These are phyloP conservation scores for Napeogenes sylphis DNA, from an alignment of 2,888 invertebrate genomes.

Conservation along the genomic window DNA sequence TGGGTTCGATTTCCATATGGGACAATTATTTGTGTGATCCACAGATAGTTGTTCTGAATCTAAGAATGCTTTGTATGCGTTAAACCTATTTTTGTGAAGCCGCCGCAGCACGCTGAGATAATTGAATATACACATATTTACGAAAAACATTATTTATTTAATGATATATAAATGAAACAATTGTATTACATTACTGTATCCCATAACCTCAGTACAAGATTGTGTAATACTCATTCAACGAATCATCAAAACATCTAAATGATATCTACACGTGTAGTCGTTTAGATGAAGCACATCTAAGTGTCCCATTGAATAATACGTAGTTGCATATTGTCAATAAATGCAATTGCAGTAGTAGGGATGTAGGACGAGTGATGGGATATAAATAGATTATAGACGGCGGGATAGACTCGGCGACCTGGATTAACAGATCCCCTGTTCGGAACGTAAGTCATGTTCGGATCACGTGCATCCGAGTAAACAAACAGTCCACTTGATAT, in stretches of 20 bases:
- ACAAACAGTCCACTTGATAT: conserved; percentile 35
- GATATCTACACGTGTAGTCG: background rate
- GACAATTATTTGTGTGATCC: too few relatives aligned
- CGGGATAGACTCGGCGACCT: conserved; percentile 49
- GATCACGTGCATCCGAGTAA: conserved; percentile 41
- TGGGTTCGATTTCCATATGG: too few relatives aligned
- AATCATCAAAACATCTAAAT: background rate
- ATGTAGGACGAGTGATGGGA: conserved; percentile 38
- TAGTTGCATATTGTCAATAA: conserved; percentile 35
- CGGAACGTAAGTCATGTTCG: conserved; percentile 39
- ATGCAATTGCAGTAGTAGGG: conserved; percentile 39
- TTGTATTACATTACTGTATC: too few relatives aligned
- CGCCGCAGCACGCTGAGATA: too few relatives aligned
- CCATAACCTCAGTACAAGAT: too few relatives aligned
- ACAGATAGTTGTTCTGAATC: too few relatives aligned
- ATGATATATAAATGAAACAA: too few relatives aligned
- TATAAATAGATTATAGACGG: conserved; percentile 49
- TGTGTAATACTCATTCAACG: too few relatives aligned
- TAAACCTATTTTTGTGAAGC: too few relatives aligned
- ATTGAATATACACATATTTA: too few relatives aligned
- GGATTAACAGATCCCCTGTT: conserved; percentile 53
- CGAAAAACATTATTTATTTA: too few relatives aligned
- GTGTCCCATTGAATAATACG: conserved; percentile 26
- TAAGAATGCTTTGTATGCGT: too few relatives aligned
- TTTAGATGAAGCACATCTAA: conserved; percentile 6